Percentiles rank a stretch among this genome's conserved stretches.
phyloP scores from a whole-genome alignment of 2,797 vertebrate species.

The Malurus leucopterus region DNA sequence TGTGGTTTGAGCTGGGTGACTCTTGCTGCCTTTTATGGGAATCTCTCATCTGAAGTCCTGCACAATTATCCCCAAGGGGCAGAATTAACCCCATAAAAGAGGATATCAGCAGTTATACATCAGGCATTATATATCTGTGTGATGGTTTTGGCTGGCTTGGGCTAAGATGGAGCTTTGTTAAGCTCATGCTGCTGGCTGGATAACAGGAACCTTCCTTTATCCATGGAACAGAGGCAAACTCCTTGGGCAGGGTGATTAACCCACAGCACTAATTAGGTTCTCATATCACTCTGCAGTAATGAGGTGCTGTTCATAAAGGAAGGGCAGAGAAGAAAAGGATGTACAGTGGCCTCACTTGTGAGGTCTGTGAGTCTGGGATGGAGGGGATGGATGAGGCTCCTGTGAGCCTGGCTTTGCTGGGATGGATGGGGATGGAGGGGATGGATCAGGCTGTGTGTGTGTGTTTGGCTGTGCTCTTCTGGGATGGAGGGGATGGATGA shows the following conservation, averaged over 20 bases:
- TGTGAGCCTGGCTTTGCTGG: rapidly evolving
- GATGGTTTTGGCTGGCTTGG: conserved; percentile 32
- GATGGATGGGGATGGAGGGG: too few relatives aligned
- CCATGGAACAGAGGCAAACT: background rate
- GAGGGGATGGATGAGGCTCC: background rate
- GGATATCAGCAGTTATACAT: conserved; percentile 20
- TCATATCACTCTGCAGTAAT: background rate
- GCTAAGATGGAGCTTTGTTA: background rate
- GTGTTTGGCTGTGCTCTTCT: too few relatives aligned
- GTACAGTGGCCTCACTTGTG: background rate
- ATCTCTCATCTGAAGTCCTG: conserved; percentile 54
- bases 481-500: rapidly evolving
- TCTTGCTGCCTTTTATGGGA: conserved; percentile 59
- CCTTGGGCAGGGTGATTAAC: conserved; percentile 14
- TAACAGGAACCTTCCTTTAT: conserved; percentile 23
- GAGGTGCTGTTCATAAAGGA: background rate
- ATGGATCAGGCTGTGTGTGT: too few relatives aligned
- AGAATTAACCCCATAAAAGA: conserved; percentile 35
- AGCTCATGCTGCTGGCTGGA: background rate
- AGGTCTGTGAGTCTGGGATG: background rate
- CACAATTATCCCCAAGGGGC: conserved; percentile 49
- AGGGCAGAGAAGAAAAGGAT: background rate
- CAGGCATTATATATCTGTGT: background rate
- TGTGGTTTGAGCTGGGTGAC: conserved; percentile 57
- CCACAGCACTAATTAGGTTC: background rate